Evolutionary conservation across 2,797 vertebrate species (phyloP).

Genomic region (Bucorvus abyssinicus): DNA sequence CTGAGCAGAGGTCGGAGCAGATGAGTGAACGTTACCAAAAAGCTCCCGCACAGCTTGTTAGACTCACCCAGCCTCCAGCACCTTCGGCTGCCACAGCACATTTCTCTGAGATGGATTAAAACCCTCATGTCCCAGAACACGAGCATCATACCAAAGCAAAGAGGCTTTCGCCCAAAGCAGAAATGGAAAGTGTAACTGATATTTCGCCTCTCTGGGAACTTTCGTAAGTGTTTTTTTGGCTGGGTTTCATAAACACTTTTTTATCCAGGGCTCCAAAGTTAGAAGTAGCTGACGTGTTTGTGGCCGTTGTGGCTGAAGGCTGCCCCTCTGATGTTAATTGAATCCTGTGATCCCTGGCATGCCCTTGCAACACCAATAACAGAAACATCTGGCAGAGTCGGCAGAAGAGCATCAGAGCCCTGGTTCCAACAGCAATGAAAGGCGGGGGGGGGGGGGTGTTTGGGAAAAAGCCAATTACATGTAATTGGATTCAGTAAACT

Average conservation of each 20-base stretch:
- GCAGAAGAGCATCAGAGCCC: not conserved
- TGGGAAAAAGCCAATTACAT: conserved; percentile 49
- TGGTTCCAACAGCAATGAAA: not conserved
- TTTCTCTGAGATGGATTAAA: not conserved
- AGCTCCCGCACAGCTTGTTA: not conserved
- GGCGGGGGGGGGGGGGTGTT: not conserved
- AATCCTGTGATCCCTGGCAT: not conserved
- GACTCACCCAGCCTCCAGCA: not conserved
- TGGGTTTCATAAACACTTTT: not conserved
- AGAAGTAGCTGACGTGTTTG: not conserved
- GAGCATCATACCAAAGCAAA: not conserved
- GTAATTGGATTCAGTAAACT: conserved; percentile 68
- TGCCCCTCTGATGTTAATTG: not conserved
- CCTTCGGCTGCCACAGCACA: not conserved
- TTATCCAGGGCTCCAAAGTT: not conserved
- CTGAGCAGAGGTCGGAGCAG: not conserved
- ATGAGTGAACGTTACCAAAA: not conserved
- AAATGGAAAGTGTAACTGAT: not conserved
- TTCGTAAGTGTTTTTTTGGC: not conserved
- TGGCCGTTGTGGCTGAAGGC: not conserved
- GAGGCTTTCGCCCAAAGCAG: not conserved
- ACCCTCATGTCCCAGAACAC: not conserved
- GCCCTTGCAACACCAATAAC: not conserved
- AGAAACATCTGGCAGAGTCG: conserved; percentile 6
- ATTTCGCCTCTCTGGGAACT: not conserved